Conservation (phyloP, 2,888 invertebrate genomes). For the Barypeithes pellucidus region DNA sequence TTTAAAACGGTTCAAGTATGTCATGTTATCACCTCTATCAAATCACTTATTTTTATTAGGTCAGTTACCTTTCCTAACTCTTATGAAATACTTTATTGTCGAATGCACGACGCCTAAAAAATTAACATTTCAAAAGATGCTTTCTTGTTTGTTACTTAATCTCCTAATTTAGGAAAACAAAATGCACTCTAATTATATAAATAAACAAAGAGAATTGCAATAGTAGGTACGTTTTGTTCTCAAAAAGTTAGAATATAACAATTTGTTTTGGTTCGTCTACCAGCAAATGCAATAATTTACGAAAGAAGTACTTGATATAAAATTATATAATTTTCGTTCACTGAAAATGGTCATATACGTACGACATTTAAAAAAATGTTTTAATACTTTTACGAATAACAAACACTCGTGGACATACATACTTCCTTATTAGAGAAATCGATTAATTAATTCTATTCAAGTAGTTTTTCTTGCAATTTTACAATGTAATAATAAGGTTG, state of each 20-base stretch:
- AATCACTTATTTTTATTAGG: no score
- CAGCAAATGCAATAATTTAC: background rate
- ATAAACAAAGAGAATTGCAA: slow-evolving; percentile 5
- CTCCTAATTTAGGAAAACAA: slow-evolving; percentile 3
- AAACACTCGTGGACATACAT: background rate
- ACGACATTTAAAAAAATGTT: no score
- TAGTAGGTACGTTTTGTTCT: slow-evolving; percentile 13
- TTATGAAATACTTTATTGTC: no score
- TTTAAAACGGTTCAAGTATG: no score
- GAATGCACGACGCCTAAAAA: background rate
- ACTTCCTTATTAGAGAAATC: background rate
- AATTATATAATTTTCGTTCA: background rate
- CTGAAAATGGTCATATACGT: no score
- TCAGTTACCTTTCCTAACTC: no score
- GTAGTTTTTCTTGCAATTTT: background rate
- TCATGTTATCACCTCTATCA: no score
- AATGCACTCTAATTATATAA: slow-evolving; percentile 12
- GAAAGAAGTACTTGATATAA: background rate
- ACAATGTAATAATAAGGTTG: background rate
- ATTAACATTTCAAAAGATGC: background rate
- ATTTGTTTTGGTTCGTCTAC: slow-evolving; percentile 3
- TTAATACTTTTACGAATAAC: no score
- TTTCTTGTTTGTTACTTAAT: background rate
- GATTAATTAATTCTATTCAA: background rate
- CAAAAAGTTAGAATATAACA: background rate